Evolutionary conservation across 2,888 invertebrate species (phyloP).

Genomic region (Nowickia ferox): DNA sequence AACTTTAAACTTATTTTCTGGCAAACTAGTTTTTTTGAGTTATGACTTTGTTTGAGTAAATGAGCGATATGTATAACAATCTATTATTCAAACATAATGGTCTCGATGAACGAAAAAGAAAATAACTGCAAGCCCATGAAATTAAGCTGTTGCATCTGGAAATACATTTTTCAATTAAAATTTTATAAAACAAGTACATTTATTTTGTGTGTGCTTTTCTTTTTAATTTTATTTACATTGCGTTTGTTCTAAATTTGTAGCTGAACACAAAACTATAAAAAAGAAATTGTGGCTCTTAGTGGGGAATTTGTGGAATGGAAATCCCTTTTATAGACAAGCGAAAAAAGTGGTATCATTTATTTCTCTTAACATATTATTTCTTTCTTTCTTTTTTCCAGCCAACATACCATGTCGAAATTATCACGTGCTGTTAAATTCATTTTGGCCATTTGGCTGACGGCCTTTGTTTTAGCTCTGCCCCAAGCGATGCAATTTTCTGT

Average conservation of each 20-base stretch:
- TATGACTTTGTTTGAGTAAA: too few species aligned
- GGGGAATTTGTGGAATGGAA: neutral
- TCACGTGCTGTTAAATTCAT: slow-evolving; percentile 93
- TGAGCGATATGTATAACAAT: too few species aligned
- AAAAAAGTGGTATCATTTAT: slow-evolving; percentile 15
- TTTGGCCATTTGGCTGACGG: slow-evolving; percentile 90
- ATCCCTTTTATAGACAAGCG: neutral
- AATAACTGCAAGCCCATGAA: slow-evolving; percentile 4
- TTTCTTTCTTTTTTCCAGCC: slow-evolving; percentile 76
- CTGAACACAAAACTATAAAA: neutral
- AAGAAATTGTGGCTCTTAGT: neutral
- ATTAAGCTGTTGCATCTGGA: slow-evolving; percentile 30
- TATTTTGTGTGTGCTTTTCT: neutral
- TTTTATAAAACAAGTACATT: neutral
- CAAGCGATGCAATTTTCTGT: slow-evolving; percentile 85
- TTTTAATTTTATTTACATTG: slow-evolving; percentile 7
- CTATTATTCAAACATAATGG: neutral
- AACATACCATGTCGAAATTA: slow-evolving; percentile 93
- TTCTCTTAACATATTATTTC: slow-evolving; percentile 15
- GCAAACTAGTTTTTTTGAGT: too few species aligned
- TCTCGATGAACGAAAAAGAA: slow-evolving; percentile 5
- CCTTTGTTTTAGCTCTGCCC: slow-evolving; percentile 89
- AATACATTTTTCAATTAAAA: slow-evolving; percentile 30
- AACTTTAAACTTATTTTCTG: too few species aligned
- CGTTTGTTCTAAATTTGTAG: neutral